Base-by-base conservation (phyloP, 2,888 invertebrate genomes). In the Drosophila neotestacea region DNA sequence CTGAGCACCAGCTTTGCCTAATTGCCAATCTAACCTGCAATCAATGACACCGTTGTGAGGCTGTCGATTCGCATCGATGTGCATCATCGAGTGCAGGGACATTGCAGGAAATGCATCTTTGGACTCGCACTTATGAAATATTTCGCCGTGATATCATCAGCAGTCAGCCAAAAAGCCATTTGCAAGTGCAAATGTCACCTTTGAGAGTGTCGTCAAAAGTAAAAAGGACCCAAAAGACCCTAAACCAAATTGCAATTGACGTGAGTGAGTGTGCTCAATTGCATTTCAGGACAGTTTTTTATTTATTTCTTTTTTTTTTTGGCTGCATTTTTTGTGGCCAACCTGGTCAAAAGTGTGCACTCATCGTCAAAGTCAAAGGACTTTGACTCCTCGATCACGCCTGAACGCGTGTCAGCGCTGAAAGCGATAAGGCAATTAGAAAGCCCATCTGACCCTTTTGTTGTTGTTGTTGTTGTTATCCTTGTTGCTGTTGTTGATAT, bases 401-500 rank as follows among this genome's bases (percentile, higher is more conserved):
- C 68, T 60, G 79, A 81, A 70, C 80, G 89, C 86, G 70, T 71
- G 79, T 73, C 78, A 78, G 70, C 80, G 66, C 77, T 87, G 89
- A 89, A 85, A 90, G 90, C 89, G 90, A 90, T 90, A 90, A 90
- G 90, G 89, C 90, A 90, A 90, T 90, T 90, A 90, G 82, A 80
- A 68, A 65, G 73, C 56, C 60, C 72, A 74, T 56, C 46, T 44
- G 36, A 13, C 7, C 46, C 46, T 46, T 28, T 50, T 52, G 1
- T 59, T 50, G 55, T 27, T 58, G 47, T 10, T 39, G 34, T 47
- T 51, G 9, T 7, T 32, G 44, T 10, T 46, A 59, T 5, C 22
- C n/a, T 22, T 16, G 16, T 16, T 44, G 30, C n/a, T 38, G 46
- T 47, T 28, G 39, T 11, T 22, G 51, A 32, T 54, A 41, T 16